Evolutionary conservation across 2,113 vertebrate genomes (phyloP).

Genomic region (Chaetops frenatus): DNA sequence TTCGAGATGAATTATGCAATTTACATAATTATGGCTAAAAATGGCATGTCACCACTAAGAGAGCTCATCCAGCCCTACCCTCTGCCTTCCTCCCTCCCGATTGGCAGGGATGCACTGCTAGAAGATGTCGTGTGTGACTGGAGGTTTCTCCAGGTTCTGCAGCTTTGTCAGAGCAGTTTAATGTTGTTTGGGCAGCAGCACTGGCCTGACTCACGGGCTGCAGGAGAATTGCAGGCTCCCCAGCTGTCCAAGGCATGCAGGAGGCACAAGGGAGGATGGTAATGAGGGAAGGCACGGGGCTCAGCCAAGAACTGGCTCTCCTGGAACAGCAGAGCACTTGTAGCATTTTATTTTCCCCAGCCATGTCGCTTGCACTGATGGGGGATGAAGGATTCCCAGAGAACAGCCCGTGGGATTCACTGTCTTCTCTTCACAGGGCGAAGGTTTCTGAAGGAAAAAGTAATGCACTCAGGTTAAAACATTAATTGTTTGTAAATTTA

Average conservation of each 20-base stretch:
- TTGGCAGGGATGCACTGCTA: not conserved
- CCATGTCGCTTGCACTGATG: fast-evolving
- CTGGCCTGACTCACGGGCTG: fast-evolving
- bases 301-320: not conserved
- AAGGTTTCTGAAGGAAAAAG: not conserved
- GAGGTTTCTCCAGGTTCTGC: not conserved
- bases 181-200: not conserved
- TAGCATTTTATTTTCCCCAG: not conserved
- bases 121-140: not conserved
- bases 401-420: not conserved
- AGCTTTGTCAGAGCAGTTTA: not conserved
- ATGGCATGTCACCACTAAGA: constrained; percentile 52
- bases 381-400: not conserved
- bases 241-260: not conserved
- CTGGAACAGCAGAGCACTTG: not conserved
- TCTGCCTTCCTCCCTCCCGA: not conserved
- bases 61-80: constrained; percentile 6
- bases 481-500: not conserved
- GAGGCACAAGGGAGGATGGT: not conserved
- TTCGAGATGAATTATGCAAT: constrained; percentile 64
- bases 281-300: not conserved
- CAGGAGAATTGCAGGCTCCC: not conserved
- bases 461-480: not conserved
- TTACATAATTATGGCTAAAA: constrained; percentile 72
- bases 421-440: not conserved